Percentiles rank a stretch among this genome's conserved stretches.
Evolutionary conservation across 2,888 invertebrate genomes (phyloP).

Genomic region (Liposcelis brunnea): DNA sequence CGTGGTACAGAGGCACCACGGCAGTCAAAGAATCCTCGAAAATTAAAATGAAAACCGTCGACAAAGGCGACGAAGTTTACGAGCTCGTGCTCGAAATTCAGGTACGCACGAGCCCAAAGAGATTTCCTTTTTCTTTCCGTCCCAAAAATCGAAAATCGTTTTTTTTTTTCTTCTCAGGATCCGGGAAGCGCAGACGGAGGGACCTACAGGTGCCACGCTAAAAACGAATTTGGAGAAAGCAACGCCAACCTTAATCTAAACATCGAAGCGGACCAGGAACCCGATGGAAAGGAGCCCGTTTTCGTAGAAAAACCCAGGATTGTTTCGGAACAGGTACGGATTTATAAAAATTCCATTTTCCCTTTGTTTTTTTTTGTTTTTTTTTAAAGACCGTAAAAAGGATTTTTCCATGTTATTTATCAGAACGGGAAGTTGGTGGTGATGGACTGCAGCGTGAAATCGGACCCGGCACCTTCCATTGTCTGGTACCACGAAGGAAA

Average conservation of each 20-base stretch:
- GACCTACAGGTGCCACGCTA: slow-evolving; percentile 82
- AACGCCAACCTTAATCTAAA: slow-evolving; percentile 93
- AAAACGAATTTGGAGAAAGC: slow-evolving; percentile 90
- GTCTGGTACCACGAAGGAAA: slow-evolving; percentile 69
- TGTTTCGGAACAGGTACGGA: slow-evolving; percentile 47
- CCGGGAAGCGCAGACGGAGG: slow-evolving; percentile 68
- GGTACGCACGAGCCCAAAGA: no score
- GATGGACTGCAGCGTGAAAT: slow-evolving; percentile 72
- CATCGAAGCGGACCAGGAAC: slow-evolving; percentile 91
- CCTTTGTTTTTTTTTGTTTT: no score
- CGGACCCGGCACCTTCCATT: slow-evolving; percentile 66
- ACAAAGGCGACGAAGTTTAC: slow-evolving; percentile 69
- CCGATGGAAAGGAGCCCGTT: slow-evolving; percentile 83
- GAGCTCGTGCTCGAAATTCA: slow-evolving; percentile 70
- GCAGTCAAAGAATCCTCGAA: slow-evolving; percentile 69
- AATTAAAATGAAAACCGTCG: slow-evolving; percentile 59
- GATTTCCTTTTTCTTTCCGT: no score
- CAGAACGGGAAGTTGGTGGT: slow-evolving; percentile 61
- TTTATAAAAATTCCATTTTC: no score
- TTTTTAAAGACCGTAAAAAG: no score
- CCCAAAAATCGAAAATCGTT: no score
- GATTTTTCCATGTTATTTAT: background rate
- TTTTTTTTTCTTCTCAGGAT: slow-evolving; percentile 53
- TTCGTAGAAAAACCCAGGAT: slow-evolving; percentile 84
- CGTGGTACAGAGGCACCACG: slow-evolving; percentile 86